Conservation (phyloP, 2,797 vertebrate species). For the Silurus aristotelis region DNA sequence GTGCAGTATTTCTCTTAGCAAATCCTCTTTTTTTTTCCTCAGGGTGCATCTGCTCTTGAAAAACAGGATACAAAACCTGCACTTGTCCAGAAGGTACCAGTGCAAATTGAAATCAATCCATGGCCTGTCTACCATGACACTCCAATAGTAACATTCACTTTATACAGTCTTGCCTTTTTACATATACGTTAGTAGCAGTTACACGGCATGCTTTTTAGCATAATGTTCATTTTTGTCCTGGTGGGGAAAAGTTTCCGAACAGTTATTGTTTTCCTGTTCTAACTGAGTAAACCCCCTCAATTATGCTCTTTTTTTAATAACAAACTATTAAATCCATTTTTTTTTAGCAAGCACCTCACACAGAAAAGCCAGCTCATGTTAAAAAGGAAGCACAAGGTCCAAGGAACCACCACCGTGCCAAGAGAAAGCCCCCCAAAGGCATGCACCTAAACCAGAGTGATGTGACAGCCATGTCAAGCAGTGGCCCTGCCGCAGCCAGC, state of each 20-base stretch:
- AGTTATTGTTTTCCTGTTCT: background rate
- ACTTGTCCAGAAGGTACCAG: slow-evolving; percentile 40
- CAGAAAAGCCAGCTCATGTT: slow-evolving; percentile 78
- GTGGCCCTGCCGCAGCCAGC: slow-evolving; percentile 82
- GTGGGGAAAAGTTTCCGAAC: background rate
- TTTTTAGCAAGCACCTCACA: slow-evolving; percentile 54
- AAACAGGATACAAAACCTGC: slow-evolving; percentile 47
- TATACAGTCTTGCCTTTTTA: background rate
- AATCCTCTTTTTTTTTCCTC: background rate
- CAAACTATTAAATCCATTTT: background rate
- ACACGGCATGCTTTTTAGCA: background rate
- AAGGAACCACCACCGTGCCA: slow-evolving; percentile 85
- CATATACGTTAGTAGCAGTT: background rate
- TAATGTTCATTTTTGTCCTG: background rate
- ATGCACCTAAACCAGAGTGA: slow-evolving; percentile 92
- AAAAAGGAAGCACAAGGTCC: slow-evolving; percentile 84
- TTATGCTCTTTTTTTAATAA: background rate
- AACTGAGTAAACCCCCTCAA: background rate
- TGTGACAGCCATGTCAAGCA: slow-evolving; percentile 85
- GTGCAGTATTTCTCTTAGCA: background rate
- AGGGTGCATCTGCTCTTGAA: slow-evolving; percentile 31
- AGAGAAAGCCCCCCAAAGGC: slow-evolving; percentile 92
- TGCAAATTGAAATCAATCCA: background rate
- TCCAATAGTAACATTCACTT: background rate
- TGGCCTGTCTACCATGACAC: background rate